Evolutionary conservation across 2,888 invertebrate species (phyloP).

Genomic region (Agrotis clavis): DNA sequence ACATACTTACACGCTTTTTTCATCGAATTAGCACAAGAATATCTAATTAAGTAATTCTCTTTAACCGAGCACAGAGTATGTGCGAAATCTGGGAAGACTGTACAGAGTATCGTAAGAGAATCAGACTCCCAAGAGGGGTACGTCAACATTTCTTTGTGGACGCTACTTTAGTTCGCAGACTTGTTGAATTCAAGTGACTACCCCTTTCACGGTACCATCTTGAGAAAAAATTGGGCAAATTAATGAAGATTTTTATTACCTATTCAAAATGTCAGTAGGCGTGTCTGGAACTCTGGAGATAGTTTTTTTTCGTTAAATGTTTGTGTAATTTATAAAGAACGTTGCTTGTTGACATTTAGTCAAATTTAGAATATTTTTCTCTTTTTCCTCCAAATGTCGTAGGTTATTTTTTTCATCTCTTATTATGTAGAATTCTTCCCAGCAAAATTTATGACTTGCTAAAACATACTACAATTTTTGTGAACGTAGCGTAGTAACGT

Average conservation of each 20-base stretch:
- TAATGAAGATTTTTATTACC: conserved; percentile 18
- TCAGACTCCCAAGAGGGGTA: conserved; percentile 65
- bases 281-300: not conserved
- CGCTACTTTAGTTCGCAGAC: conserved; percentile 58
- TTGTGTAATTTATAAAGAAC: not conserved
- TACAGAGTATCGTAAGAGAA: conserved; percentile 57
- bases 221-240: conserved; percentile 12
- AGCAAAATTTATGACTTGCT: not conserved
- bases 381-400: not conserved
- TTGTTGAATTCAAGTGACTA: conserved; percentile 67
- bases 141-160: conserved; percentile 67
- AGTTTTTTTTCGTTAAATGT: not conserved
- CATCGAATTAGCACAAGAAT: conserved; percentile 29
- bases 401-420: not conserved
- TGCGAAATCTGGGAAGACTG: conserved; percentile 50
- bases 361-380: not conserved
- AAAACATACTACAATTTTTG: too few relatives aligned
- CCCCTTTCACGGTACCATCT: conserved; percentile 48
- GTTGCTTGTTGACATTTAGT: not conserved
- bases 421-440: not conserved
- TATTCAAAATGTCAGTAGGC: not conserved
- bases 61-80: conserved; percentile 40
- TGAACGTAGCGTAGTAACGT: too few relatives aligned
- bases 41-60: conserved; percentile 42
- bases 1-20: conserved; percentile 3